Base-by-base conservation (phyloP, 2,888 invertebrate genomes). In the Noctua janthina region DNA sequence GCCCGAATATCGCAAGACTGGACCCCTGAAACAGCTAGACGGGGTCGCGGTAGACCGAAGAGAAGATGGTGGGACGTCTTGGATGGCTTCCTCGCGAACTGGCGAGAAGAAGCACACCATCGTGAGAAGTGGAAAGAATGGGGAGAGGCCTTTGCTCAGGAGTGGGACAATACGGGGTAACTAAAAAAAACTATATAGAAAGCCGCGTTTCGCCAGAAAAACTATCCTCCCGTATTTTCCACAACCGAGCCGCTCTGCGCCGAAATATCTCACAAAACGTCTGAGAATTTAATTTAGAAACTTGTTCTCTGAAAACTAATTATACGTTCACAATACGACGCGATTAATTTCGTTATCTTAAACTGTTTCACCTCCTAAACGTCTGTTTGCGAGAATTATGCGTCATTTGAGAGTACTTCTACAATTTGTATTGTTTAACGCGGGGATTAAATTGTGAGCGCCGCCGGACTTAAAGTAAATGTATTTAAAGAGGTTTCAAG, bases 321-420 rank as follows among this genome's bases (percentile, higher is more conserved):
- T 90, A 89, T 83, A 88, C 84, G 77, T 80, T 85, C 72, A 87
- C 89, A 89, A 90, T 83, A 85, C 78, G 73, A 82, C 74, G 72
- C 87, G 82, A 84, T 90, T 89, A 85, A 90, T 87, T 90, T 83
- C 78, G 76, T 90, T 87, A 84, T 89, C 81, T 87, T 83, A 83
- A 80, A 88, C 82, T 89, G 78, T 84, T 89, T 81, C 76, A 84
- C 83, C 74, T 85, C 86, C 73, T 81, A 70, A 87, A 71, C 69
- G 71, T 85, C 85, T 79, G 82, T 87, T 87, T 87, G 79, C 71
- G 56, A 72, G 51, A 89, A 64, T 89, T 80, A 84, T 87, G 79
- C 74, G 76, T 78, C 82, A 78, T 87, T 79, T 54, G 79, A 80
- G 82, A 71, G 59, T 80, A 80, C 73, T 89, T 82, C 39, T 80